phyloP scores from a whole-genome alignment of 23 tunicate species.

The Botrylloides violaceus region DNA sequence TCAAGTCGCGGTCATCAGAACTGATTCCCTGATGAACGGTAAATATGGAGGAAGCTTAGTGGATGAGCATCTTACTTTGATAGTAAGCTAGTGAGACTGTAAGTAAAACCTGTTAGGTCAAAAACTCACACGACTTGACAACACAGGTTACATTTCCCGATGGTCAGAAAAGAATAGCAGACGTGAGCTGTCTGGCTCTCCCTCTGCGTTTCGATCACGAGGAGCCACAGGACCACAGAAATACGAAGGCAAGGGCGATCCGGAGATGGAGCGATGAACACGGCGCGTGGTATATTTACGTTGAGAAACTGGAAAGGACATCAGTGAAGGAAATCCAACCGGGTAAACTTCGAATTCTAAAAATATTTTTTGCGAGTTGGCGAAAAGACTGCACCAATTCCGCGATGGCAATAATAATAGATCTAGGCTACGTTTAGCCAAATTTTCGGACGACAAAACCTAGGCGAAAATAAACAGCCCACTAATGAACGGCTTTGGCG shows the following conservation, averaged over 20 bases:
- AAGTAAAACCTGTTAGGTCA: neutral
- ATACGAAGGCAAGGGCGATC: conserved; percentile 1
- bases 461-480: too few species aligned
- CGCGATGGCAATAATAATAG: neutral
- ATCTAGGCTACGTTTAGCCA: too few species aligned
- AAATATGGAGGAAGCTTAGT: neutral
- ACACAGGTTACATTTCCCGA: neutral
- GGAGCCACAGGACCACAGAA: conserved; percentile 24
- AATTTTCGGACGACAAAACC: too few species aligned
- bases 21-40: neutral
- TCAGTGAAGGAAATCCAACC: neutral
- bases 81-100: neutral
- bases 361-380: neutral
- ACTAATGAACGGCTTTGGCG: too few species aligned
- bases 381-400: neutral
- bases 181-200: conserved; percentile 16
- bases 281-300: neutral
- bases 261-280: neutral
- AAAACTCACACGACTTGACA: neutral
- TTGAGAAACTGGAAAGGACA: conserved; percentile 6
- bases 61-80: neutral
- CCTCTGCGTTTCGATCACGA: conserved; percentile 9
- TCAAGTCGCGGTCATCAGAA: neutral
- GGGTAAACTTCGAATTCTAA: neutral
- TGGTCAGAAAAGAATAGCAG: conserved; percentile 17